Evolutionary conservation across 2,113 vertebrate genomes (phyloP).

Genomic region (Tragelaphus buxtoni): DNA sequence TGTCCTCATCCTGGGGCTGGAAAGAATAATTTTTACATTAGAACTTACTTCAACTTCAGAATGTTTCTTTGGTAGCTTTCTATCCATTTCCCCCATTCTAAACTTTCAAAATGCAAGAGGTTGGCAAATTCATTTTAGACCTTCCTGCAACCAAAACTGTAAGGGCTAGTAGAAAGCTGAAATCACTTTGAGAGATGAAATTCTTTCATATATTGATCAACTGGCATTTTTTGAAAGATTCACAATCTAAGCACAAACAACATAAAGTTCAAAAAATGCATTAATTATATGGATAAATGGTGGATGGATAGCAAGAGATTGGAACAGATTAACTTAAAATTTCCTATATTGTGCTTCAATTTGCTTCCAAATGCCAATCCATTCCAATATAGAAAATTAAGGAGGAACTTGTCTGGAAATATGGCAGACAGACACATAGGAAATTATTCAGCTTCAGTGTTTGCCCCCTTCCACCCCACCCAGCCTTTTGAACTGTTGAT

Average conservation of each 20-base stretch:
- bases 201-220: background rate
- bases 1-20: slow-evolving; percentile 49
- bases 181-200: background rate
- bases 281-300: background rate
- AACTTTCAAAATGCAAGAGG: background rate
- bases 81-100: background rate
- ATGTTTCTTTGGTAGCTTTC: slow-evolving; percentile 26
- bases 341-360: background rate
- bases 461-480: background rate
- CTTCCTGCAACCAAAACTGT: background rate
- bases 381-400: background rate
- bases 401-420: background rate
- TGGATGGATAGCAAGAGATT: background rate
- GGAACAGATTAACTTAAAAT: background rate
- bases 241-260: background rate
- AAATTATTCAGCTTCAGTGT: background rate
- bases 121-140: background rate
- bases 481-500: background rate
- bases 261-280: background rate
- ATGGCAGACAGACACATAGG: background rate
- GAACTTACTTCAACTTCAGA: slow-evolving; percentile 26
- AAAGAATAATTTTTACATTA: slow-evolving; percentile 65
- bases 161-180: background rate
- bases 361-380: background rate
- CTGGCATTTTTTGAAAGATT: background rate